These are phyloP conservation scores for Tachina grossa DNA, from an alignment of 2,888 invertebrate species.

Conservation along the genomic window DNA sequence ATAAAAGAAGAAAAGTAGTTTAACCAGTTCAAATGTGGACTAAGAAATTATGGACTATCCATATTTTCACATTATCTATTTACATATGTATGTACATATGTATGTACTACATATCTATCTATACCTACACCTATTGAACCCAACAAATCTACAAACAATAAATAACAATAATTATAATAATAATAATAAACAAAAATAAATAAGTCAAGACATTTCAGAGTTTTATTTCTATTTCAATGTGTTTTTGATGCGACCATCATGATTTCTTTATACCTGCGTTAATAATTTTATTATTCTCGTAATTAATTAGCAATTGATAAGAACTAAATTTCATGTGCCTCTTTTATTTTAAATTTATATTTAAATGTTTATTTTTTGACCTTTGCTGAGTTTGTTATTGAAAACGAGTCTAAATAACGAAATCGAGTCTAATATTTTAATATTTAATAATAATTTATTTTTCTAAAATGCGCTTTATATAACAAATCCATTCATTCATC, in stretches of 20 bases:
- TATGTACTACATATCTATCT: no score
- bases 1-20: background rate
- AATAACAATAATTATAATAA: no score
- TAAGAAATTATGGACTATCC: constrained; percentile 5
- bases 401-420: background rate
- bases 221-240: no score
- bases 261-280: no score
- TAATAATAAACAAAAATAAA: no score
- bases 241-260: no score
- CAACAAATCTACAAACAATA: no score
- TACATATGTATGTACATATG: no score
- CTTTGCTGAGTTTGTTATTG: background rate
- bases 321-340: background rate
- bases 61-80: no score
- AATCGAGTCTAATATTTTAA: background rate
- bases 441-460: background rate
- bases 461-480: background rate
- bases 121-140: no score
- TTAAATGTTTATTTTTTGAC: background rate
- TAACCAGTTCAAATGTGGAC: background rate
- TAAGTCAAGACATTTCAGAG: no score
- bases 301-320: constrained; percentile 43
- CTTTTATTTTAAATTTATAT: constrained; percentile 10
- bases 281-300: constrained; percentile 21
- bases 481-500: background rate